These are phyloP conservation scores for Lepidurus arcticus DNA, from an alignment of 1,140 invertebrate species.

Conservation along the genomic window DNA sequence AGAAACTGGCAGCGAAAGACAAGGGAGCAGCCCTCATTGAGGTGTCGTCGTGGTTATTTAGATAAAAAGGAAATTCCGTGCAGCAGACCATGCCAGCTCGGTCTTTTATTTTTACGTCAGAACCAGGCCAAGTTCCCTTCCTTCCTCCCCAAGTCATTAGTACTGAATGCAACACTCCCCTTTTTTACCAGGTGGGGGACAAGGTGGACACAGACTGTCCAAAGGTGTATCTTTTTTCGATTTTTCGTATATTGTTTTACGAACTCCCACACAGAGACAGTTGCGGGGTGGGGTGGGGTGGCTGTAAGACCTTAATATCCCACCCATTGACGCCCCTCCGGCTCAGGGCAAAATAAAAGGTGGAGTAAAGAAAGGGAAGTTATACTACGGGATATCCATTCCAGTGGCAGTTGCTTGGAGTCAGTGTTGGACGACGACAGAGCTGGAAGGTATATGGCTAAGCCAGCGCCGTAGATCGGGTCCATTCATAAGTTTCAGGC, in stretches of 20 bases:
- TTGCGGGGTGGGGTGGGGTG: background rate
- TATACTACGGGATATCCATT: background rate
- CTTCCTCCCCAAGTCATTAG: background rate
- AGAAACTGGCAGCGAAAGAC: background rate
- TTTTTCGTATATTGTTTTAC: background rate
- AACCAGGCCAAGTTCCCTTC: constrained; percentile 5
- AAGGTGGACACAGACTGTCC: background rate
- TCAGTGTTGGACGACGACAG: background rate
- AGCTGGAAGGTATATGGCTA: background rate
- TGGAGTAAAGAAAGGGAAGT: background rate
- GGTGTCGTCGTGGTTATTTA: constrained; percentile 18
- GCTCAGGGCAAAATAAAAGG: background rate
- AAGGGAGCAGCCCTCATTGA: background rate
- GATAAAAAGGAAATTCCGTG: constrained; percentile 14
- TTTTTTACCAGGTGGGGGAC: background rate
- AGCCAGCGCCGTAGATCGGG: background rate
- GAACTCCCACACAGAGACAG: background rate
- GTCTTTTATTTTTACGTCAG: background rate
- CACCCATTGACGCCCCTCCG: background rate
- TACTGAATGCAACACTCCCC: background rate
- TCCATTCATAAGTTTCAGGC: background rate
- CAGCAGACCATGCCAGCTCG: constrained; percentile 9
- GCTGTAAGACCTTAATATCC: background rate
- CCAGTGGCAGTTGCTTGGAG: background rate
- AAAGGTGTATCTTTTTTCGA: background rate